Base-by-base conservation (phyloP, 2,888 invertebrate species). In the Hipparchia sbordonii region DNA sequence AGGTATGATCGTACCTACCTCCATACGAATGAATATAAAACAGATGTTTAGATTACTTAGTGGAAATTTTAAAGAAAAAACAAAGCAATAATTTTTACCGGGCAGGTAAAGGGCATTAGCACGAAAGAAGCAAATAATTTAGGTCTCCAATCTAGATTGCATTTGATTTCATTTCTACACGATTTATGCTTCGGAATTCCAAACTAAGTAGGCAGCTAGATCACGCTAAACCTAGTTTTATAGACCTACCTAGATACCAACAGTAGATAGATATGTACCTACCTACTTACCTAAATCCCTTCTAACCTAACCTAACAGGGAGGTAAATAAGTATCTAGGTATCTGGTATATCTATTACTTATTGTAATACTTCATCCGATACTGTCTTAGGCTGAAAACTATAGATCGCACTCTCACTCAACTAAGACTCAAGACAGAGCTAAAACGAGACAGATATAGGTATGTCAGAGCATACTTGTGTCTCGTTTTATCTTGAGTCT, bases 51-150 rank as follows among this genome's bases (percentile, higher is more conserved):
- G 60, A 61, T 61, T 45, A 61, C 39, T 39, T 1, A 39, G 39
- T 39, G 7, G 33, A 45, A n/a, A 2, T 12, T 61, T 61, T 45
- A 61, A 61, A 45, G 60, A 60, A 48, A 23, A 62, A 4, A 46
- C 5, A 7, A 13, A 6, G 13, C 6, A 8, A 8, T 6, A 56
- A 8, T 8, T 13, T 56, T 56, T 46, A 70, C 62, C 57, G 23
- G 23, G 23, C 23, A 23, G 23, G 23, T 23, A 67, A 70, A 72
- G 60, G 57, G 51, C 52, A 71, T 73, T 71, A 71, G 71, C 75
- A 73, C 73, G 73, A 73, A 73, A 70, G 71, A 69, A 62, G 46
- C 57, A 67, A 66, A 72, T 75, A 72, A 72, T 62, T 75, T 71
- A 73, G 51, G 45, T 23, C 59, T 39, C 54, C n/a, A 63, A 75